Percentiles rank a stretch among this genome's conserved stretches.
Conservation (phyloP, 2,888 invertebrate genomes). For the Dorcus hopei region DNA sequence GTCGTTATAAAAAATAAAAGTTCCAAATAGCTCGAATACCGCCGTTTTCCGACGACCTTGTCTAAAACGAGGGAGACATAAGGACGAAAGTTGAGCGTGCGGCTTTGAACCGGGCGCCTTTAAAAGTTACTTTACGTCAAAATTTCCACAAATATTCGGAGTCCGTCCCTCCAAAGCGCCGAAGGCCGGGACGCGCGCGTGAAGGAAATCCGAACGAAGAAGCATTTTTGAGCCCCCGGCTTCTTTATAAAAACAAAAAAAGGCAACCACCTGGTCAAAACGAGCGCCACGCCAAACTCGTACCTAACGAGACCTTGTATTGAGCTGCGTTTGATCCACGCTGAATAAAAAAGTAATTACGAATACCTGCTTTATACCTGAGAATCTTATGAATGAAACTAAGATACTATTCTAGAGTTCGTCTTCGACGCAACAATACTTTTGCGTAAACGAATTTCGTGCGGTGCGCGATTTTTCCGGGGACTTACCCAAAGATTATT, state of each 20-base stretch:
- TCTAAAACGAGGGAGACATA: neutral
- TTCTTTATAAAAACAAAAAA: constrained; percentile 34
- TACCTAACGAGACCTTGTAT: constrained; percentile 22
- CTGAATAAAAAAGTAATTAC: constrained; percentile 45
- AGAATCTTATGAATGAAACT: constrained; percentile 49
- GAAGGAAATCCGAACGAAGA: neutral
- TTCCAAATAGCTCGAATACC: neutral
- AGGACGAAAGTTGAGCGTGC: neutral
- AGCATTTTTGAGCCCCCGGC: constrained; percentile 17
- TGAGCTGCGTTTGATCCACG: constrained; percentile 12
- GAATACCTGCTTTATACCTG: constrained; percentile 46
- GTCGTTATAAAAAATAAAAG: neutral
- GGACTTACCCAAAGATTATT: no score
- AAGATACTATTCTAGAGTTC: constrained; percentile 41
- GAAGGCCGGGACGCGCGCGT: neutral
- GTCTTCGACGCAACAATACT: constrained; percentile 33
- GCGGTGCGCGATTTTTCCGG: neutral
- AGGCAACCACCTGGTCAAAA: constrained; percentile 41
- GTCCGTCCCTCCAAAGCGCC: no score
- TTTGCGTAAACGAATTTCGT: constrained; percentile 25
- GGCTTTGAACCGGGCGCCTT: neutral
- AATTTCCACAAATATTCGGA: neutral
- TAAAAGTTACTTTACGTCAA: constrained; percentile 3
- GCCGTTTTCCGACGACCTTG: constrained; percentile 5
- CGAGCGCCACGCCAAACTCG: constrained; percentile 12